Conservation (phyloP, 2,797 vertebrate species). For the Melanotaenia parkinsoni region DNA sequence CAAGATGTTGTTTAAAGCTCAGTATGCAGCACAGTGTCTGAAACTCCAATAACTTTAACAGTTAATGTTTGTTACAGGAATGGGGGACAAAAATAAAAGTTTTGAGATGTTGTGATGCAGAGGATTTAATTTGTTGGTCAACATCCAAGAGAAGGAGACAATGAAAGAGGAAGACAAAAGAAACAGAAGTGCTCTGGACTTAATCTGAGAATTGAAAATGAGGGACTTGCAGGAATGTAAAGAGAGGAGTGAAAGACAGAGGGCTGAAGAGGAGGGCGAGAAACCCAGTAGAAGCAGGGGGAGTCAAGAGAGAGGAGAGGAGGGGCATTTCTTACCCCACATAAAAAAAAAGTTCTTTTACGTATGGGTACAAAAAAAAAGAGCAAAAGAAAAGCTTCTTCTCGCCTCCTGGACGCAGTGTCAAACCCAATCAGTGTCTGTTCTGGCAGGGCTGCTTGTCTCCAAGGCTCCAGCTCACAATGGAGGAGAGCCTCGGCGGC, state of each 20-base stretch:
- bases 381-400: conserved; percentile 82
- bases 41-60: neutral
- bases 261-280: conserved; percentile 52
- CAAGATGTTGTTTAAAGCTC: conserved; percentile 33
- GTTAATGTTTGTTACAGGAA: conserved; percentile 21
- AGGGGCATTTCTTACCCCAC: conserved; percentile 80
- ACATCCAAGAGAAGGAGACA: conserved; percentile 55
- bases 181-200: conserved; percentile 59
- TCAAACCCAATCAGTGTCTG: conserved; percentile 97
- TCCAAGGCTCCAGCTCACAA: conserved; percentile 87
- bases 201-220: conserved; percentile 61
- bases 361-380: conserved; percentile 70
- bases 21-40: conserved; percentile 50
- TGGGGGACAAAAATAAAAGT: conserved; percentile 42
- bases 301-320: conserved; percentile 78
- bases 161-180: conserved; percentile 62
- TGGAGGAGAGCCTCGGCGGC: conserved; percentile 83
- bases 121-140: conserved; percentile 65
- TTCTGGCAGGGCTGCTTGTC: conserved; percentile 72
- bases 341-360: conserved; percentile 88
- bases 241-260: conserved; percentile 55
- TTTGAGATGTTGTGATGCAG: conserved; percentile 47
- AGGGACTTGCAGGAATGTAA: conserved; percentile 58
- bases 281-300: conserved; percentile 68
- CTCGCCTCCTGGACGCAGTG: conserved; percentile 93